Evolutionary conservation across 1,140 invertebrate species (phyloP).

Genomic region (Drosophila erecta): DNA sequence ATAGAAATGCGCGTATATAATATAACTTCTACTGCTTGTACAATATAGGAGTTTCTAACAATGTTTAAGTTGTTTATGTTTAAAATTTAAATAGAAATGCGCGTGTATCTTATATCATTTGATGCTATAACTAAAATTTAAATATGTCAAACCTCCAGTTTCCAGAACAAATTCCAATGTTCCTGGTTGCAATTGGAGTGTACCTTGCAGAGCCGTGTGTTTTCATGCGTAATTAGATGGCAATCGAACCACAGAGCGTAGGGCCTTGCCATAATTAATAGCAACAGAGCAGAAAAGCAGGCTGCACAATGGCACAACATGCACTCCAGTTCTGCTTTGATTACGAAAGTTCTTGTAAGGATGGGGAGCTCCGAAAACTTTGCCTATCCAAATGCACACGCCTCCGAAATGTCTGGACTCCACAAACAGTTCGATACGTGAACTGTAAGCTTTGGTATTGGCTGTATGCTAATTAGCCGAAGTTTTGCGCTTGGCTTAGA

Average conservation of each 20-base stretch:
- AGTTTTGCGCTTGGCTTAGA: slow-evolving; percentile 31
- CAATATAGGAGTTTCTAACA: too few relatives aligned
- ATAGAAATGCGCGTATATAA: too few relatives aligned
- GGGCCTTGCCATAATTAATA: slow-evolving; percentile 35
- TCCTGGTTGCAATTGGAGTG: not conserved
- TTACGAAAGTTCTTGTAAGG: slow-evolving; percentile 23
- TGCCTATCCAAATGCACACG: slow-evolving; percentile 8
- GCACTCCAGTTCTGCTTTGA: slow-evolving; percentile 49
- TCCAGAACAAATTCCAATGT: too few relatives aligned
- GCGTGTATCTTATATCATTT: too few relatives aligned
- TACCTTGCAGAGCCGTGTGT: slow-evolving; percentile 21
- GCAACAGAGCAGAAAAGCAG: slow-evolving; percentile 25
- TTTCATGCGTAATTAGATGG: slow-evolving; percentile 56
- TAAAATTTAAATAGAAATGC: too few relatives aligned
- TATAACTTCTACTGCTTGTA: too few relatives aligned
- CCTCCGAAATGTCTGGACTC: slow-evolving; percentile 22
- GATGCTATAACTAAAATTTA: too few relatives aligned
- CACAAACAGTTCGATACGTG: slow-evolving; percentile 39
- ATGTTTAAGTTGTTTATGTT: too few relatives aligned
- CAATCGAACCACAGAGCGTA: slow-evolving; percentile 26
- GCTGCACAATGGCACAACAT: slow-evolving; percentile 47
- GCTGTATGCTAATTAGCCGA: slow-evolving; percentile 45
- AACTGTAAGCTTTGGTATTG: slow-evolving; percentile 36
- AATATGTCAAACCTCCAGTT: too few relatives aligned
- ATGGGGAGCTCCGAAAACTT: slow-evolving; percentile 8